A percentile compares a stretch with the other conserved stretches of the same genome.
Conservation (phyloP, 2,888 invertebrate genomes). For the Lissonota sp. region DNA sequence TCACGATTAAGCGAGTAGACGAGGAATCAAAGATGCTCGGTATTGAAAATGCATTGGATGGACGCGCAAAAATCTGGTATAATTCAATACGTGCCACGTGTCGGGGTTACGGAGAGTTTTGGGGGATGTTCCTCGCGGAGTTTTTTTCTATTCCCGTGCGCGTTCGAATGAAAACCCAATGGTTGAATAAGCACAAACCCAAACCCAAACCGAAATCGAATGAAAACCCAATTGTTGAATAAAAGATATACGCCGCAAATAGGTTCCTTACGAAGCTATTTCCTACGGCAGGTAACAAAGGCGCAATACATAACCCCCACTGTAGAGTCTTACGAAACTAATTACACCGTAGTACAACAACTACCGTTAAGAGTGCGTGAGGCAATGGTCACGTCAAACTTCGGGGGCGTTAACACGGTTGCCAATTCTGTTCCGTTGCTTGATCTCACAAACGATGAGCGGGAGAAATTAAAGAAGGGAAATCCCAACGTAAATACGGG, state of each 20-base stretch:
- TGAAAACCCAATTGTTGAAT: background rate
- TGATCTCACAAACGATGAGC: background rate
- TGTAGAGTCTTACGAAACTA: background rate
- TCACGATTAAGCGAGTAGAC: background rate
- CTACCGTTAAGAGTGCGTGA: background rate
- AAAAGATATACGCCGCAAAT: background rate
- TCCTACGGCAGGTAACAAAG: background rate
- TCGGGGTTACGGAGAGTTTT: background rate
- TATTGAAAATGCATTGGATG: background rate
- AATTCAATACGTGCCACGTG: background rate
- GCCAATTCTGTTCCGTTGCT: background rate
- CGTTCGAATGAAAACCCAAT: too few species aligned
- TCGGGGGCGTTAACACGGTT: background rate
- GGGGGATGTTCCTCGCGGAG: background rate
- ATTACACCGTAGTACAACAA: background rate
- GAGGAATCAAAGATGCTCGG: background rate
- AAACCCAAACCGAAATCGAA: too few species aligned
- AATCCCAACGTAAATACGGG: too few species aligned
- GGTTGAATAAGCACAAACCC: too few species aligned
- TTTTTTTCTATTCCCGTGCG: background rate
- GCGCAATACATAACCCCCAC: slow-evolving; percentile 4
- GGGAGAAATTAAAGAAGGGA: too few species aligned
- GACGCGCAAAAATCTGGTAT: background rate
- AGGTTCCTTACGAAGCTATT: background rate
- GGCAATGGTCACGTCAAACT: slow-evolving; percentile 7